Base-by-base conservation (phyloP, 2,797 vertebrate species). In the Echiichthys vipera region DNA sequence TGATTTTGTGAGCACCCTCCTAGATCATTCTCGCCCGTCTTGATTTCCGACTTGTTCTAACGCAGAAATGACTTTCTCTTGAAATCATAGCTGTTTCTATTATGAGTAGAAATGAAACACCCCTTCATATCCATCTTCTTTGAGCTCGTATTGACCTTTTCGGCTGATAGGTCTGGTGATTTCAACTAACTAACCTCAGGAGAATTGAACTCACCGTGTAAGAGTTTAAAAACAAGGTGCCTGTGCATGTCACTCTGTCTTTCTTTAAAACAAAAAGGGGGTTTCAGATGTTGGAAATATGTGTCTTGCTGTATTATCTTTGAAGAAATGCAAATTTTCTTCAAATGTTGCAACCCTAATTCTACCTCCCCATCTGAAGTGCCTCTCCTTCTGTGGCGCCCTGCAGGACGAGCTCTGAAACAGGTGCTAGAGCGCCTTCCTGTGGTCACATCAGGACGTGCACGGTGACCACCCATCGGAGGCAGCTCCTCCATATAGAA, bases 391-490 rank as follows among this genome's bases (percentile, higher is more conserved):
- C 36, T 61, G 27, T 43, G 50, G 15, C 10, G 37, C 24, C 0
- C 47, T 53, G 27, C 51, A 25, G 15, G n/a, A 61, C 9, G 25
- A 30, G 45, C 67, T 63, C 53, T n/a, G 37, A 77, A 59, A 43
- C 64, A 80, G 65, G 77, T 59, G 63, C 71, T 20, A n/a, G 57
- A 85, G 76, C 5, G 74, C 83, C 76, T 77, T 61, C 36, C 39
- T 56, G 83, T 88, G 88, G 83, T 43, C 45, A 11, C 0, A 54
- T 7, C 1, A 20, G 53, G 72, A 29, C 83, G 18, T 61, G 47
- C 68, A 56, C 14, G 0, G 0, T 1, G 1, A 2, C 6, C 20
- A 7, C 25, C 5, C 5, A 4, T 29, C 45, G 24, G 40, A 18
- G 15, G 45, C 51, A 22, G 17, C 37, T 17, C 40, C 42, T 20